Conservation (phyloP, 1,140 invertebrate species). For the Drosophila kohkoa region DNA sequence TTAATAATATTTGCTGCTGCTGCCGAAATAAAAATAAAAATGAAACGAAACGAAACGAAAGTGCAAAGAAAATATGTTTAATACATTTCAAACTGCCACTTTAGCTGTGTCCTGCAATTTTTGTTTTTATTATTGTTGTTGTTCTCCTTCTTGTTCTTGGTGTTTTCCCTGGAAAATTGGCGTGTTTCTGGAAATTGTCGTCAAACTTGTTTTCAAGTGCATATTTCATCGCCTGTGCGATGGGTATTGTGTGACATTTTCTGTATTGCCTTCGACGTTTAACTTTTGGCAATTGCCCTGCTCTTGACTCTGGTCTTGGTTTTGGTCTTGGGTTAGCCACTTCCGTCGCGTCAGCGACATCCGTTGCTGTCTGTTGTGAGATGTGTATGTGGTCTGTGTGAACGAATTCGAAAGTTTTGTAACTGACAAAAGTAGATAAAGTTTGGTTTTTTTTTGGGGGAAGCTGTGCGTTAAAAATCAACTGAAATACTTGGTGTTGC, state of each 20-base stretch:
- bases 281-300: constrained; percentile 21
- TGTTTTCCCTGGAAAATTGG: constrained; percentile 18
- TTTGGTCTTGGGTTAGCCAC: not conserved
- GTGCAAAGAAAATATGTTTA: constrained; percentile 23
- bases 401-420: constrained; percentile 62
- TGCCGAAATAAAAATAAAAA: not conserved
- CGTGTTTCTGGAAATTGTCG: constrained; percentile 12
- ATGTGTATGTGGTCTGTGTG: not conserved
- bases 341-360: constrained; percentile 3
- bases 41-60: not conserved
- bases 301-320: not conserved
- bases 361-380: not conserved
- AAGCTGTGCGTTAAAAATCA: constrained; percentile 10
- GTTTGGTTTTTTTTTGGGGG: constrained; percentile 15
- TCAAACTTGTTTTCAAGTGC: constrained; percentile 20
- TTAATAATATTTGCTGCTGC: constrained; percentile 32
- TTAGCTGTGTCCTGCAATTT: constrained; percentile 12
- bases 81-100: constrained; percentile 27
- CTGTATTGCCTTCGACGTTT: constrained; percentile 3
- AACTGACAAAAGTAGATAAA: constrained; percentile 30
- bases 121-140: not conserved
- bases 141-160: not conserved
- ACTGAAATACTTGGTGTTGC: constrained; percentile 11
- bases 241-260: constrained; percentile 7
- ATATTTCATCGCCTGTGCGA: constrained; percentile 8